Conservation (phyloP, 2,113 vertebrate genomes). For the Nothobranchius furzeri region DNA sequence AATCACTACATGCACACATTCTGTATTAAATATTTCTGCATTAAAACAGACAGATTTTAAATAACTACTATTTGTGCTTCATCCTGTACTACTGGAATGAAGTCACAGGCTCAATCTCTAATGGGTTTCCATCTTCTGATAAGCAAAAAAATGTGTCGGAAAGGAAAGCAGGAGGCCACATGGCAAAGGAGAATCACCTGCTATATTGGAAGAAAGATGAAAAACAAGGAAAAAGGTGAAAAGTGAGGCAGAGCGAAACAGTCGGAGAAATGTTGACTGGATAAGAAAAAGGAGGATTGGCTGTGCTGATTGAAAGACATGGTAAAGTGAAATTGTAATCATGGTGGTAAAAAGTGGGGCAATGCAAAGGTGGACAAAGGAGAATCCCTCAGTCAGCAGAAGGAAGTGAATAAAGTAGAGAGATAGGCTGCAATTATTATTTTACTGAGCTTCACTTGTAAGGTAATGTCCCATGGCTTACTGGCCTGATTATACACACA, state of each 20-base stretch:
- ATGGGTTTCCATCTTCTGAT: constrained; percentile 75
- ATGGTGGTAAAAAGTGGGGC: constrained; percentile 29
- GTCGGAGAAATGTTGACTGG: constrained; percentile 28
- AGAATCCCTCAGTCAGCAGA: constrained; percentile 66
- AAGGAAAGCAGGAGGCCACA: constrained; percentile 18
- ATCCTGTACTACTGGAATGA: constrained; percentile 69
- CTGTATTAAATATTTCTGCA: constrained; percentile 23
- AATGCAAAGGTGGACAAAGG: constrained; percentile 37
- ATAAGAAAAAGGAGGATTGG: constrained; percentile 41
- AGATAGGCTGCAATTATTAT: constrained; percentile 69
- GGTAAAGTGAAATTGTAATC: constrained; percentile 28
- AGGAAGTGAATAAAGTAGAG: constrained; percentile 60
- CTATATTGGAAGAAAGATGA: constrained; percentile 34
- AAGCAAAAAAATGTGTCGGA: constrained; percentile 57
- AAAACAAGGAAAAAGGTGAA: constrained; percentile 33
- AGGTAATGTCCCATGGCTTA: constrained; percentile 28
- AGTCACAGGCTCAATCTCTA: constrained; percentile 71
- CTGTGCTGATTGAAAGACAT: constrained; percentile 30
- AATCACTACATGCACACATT: constrained; percentile 15
- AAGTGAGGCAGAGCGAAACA: constrained; percentile 37
- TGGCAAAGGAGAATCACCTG: constrained; percentile 28
- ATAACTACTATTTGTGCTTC: constrained; percentile 70
- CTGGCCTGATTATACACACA: constrained; percentile 14
- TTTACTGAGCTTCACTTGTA: constrained; percentile 67
- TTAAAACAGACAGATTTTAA: constrained; percentile 53